Conservation (phyloP, 2,888 invertebrate genomes). For the Ypsolopha sequella region DNA sequence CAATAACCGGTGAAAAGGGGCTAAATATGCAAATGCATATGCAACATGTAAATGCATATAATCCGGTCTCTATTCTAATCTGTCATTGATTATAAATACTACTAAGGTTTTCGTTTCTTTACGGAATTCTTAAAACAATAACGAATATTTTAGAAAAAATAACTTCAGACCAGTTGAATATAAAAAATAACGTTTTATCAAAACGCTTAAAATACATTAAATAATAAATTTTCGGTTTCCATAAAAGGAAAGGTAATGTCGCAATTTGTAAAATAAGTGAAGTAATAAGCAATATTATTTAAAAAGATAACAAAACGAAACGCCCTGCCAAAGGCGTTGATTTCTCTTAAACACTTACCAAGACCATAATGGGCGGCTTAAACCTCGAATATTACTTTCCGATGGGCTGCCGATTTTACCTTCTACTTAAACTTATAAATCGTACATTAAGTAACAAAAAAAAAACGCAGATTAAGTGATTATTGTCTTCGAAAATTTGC, state of each 20-base stretch:
- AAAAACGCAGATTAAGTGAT: slow-evolving; percentile 46
- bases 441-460: slow-evolving; percentile 33
- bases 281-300: too few species aligned
- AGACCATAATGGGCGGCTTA: neutral
- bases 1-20: too few species aligned
- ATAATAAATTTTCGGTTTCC: slow-evolving; percentile 16
- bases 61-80: too few species aligned
- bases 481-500: slow-evolving; percentile 33
- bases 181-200: too few species aligned
- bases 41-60: too few species aligned
- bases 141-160: too few species aligned
- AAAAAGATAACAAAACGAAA: neutral
- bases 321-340: slow-evolving; percentile 19
- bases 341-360: slow-evolving; percentile 19
- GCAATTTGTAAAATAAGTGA: too few species aligned
- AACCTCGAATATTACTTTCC: slow-evolving; percentile 19
- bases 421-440: slow-evolving; percentile 2
- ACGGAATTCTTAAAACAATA: too few species aligned
- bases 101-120: too few species aligned
- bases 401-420: slow-evolving; percentile 22
- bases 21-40: too few species aligned
- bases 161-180: too few species aligned
- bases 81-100: too few species aligned
- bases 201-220: neutral
- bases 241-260: slow-evolving; percentile 7